Base-by-base conservation (phyloP, 2,797 vertebrate genomes). In the Lithobates sylvaticus region DNA sequence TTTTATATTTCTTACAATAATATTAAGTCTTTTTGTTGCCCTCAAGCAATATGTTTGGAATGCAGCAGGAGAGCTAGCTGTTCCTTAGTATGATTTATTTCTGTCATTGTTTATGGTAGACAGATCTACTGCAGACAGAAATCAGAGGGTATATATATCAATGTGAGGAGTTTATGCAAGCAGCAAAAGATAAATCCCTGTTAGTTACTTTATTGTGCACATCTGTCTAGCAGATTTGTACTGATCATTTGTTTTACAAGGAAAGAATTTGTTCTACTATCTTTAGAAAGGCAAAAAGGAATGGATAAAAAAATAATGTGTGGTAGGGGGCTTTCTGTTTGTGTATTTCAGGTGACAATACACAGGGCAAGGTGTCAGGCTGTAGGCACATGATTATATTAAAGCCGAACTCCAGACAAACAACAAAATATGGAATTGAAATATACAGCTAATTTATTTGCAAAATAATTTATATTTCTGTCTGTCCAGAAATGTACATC, bases 51-150 rank as follows among this genome's bases (percentile, higher is more conserved):
- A 42, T 29, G 18, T 42, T 39, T 42, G 39, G 21, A 42, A 72
- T 42, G 47, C 29, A 76, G 10, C 54, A 76, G 15, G 36, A 71
- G 32, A 36, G 69, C 39, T 72, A 12, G 34, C n/a, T 72, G 70
- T 72, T 72, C 36, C 70, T 72, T 21, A 5, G 39, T 39, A 42
- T 72, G 36, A 72, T 42, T 72, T 72, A 72, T 72, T 72, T 72
- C 12, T 39, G n/a, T 39, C 36, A 39, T 72, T 72, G 23, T 72
- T 72, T 72, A 72, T 42, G 21, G 70, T 39, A 71, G 69, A 36
- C 69, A 72, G 70, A 42, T 39, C 70, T 42, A 23, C 61, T 88
- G 70, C 86, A 83, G 74, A 58, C 18, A 81, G 86, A 86, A 44
- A 12, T 47, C 76, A 47, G 2, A 1, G 50, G 84, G 44, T 83